Percentiles rank a stretch among this genome's conserved stretches.
Conservation (phyloP, 2,797 vertebrate genomes). For the Leptatherina wallacei region DNA sequence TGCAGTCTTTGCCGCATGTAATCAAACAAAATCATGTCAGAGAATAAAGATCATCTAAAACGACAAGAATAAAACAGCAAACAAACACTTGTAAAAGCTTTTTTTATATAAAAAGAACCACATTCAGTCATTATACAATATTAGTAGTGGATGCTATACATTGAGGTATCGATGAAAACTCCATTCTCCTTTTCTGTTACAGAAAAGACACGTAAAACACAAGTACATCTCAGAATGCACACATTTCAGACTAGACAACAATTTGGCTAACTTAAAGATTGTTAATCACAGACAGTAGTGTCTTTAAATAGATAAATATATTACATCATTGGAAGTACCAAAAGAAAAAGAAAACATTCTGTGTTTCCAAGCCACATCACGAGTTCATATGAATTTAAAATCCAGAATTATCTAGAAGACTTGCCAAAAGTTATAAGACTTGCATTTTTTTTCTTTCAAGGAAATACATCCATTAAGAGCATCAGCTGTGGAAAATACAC, state of each 20-base stretch:
- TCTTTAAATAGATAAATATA: slow-evolving; percentile 30
- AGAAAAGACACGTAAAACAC: slow-evolving; percentile 48
- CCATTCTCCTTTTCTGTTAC: slow-evolving; percentile 34
- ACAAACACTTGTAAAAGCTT: slow-evolving; percentile 43
- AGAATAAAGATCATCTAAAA: neutral
- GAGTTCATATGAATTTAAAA: slow-evolving; percentile 20
- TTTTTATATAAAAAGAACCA: slow-evolving; percentile 62
- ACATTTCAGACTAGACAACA: slow-evolving; percentile 42
- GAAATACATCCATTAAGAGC: slow-evolving; percentile 22
- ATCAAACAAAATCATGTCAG: slow-evolving; percentile 4
- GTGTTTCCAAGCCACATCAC: slow-evolving; percentile 24
- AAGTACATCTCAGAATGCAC: slow-evolving; percentile 50
- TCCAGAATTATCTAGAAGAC: slow-evolving; percentile 19
- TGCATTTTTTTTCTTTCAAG: slow-evolving; percentile 21
- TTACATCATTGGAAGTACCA: slow-evolving; percentile 35
- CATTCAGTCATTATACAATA: slow-evolving; percentile 60
- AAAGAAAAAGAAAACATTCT: slow-evolving; percentile 10
- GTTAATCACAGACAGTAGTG: slow-evolving; percentile 55
- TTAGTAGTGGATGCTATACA: slow-evolving; percentile 64
- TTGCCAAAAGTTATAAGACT: slow-evolving; percentile 1
- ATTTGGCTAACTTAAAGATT: slow-evolving; percentile 49
- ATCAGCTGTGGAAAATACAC: slow-evolving; percentile 43
- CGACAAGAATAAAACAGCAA: neutral
- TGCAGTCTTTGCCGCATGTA: neutral
- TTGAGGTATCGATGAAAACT: slow-evolving; percentile 68